Evolutionary conservation across 2,797 vertebrate species (phyloP).

Genomic region (Acanthiza pusilla): DNA sequence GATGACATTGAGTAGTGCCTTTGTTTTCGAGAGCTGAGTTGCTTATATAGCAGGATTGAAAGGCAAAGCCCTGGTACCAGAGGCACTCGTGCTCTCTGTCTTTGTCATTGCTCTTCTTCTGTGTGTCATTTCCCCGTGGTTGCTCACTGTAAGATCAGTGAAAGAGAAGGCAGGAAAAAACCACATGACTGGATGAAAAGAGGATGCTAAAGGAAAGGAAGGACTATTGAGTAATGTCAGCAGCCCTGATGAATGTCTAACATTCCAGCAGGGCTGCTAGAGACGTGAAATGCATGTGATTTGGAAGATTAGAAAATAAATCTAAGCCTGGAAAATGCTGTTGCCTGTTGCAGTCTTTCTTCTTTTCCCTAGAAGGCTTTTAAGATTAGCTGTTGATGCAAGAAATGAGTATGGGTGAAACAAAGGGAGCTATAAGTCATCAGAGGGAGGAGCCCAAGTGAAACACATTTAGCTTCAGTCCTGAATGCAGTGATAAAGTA

Average conservation of each 20-base stretch:
- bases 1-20: too few relatives aligned
- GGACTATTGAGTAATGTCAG: not conserved
- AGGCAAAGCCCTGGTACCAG: not conserved
- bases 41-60: not conserved
- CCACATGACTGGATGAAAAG: not conserved
- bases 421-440: not conserved
- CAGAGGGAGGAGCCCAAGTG: not conserved
- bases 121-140: not conserved
- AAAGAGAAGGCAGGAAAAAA: not conserved
- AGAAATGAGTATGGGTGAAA: not conserved
- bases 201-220: not conserved
- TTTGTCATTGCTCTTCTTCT: not conserved
- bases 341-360: not conserved
- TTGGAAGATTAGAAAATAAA: constrained; percentile 15
- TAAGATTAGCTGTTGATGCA: not conserved
- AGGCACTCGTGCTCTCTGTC: not conserved
- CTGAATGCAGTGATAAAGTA: not conserved
- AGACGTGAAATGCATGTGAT: not conserved
- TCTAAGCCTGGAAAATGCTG: not conserved
- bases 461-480: not conserved
- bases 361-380: not conserved
- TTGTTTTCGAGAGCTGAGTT: not conserved
- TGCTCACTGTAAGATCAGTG: not conserved
- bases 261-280: not conserved
- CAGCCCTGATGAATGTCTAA: not conserved